Conservation (phyloP, 2,113 vertebrate genomes). For the Ailurus styani region DNA sequence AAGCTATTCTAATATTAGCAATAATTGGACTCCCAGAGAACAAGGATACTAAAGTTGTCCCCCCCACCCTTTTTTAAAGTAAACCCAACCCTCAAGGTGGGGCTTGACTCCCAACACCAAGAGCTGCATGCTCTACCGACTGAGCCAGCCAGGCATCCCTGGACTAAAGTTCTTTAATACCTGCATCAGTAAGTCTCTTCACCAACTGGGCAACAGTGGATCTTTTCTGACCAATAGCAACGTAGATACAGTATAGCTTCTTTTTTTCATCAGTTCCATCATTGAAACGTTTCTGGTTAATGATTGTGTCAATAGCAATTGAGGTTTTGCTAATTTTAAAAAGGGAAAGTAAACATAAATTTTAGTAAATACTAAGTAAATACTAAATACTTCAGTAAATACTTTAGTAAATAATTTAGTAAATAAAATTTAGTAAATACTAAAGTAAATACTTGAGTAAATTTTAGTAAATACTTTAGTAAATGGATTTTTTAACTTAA, state of each 20-base stretch:
- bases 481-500: neutral
- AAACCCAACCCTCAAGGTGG: neutral
- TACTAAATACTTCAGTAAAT: too few relatives aligned
- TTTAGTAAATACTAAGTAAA: too few relatives aligned
- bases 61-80: neutral
- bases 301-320: conserved; percentile 98
- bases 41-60: neutral
- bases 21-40: neutral
- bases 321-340: conserved; percentile 94
- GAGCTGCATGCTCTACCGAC: neutral
- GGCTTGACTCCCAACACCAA: neutral
- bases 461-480: too few relatives aligned
- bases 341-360: neutral
- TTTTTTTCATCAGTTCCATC: conserved; percentile 97
- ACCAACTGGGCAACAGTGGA: conserved; percentile 99
- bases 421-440: too few relatives aligned
- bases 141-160: neutral
- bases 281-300: conserved; percentile 98
- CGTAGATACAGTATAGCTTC: conserved; percentile 98
- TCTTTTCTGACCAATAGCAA: conserved; percentile 98
- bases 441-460: too few relatives aligned
- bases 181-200: conserved; percentile 95
- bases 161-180: conserved; percentile 58
- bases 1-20: neutral
- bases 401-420: too few relatives aligned